Conservation (phyloP, 2,113 vertebrate genomes). For the Spheniscus mendiculus region DNA sequence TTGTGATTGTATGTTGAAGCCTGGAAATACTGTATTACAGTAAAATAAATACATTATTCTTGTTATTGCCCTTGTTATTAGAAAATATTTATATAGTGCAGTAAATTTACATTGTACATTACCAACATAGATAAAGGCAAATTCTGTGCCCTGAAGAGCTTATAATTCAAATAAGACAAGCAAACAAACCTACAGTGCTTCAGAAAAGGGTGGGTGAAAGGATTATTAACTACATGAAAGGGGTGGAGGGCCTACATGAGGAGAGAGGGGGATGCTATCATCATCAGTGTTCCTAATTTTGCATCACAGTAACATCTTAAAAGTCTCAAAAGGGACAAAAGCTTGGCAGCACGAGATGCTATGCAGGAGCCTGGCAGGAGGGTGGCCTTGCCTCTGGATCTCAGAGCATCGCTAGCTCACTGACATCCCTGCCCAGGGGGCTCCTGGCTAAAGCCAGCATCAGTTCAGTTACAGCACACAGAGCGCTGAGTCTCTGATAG, state of each 20-base stretch:
- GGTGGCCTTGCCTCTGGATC: neutral
- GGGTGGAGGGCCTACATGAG: neutral
- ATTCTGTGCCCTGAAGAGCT: neutral
- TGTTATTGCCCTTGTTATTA: slow-evolving; percentile 36
- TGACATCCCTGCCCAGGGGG: neutral
- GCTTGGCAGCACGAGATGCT: neutral
- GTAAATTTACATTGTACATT: neutral
- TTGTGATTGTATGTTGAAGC: neutral
- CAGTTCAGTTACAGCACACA: neutral
- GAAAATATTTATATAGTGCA: slow-evolving; percentile 15
- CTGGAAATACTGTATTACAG: neutral
- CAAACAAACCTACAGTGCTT: neutral
- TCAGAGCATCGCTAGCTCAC: accelerated
- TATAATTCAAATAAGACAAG: slow-evolving; percentile 17
- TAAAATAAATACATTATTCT: slow-evolving; percentile 27
- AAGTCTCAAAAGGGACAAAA: neutral
- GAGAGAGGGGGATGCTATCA: neutral
- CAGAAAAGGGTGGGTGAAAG: neutral
- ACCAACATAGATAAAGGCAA: neutral
- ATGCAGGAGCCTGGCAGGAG: neutral
- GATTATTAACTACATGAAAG: neutral
- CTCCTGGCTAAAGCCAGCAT: neutral
- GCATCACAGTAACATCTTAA: neutral
- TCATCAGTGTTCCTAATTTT: neutral
- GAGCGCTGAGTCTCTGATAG: accelerated